Evolutionary conservation across 30 jellyfish, hydroid and myxozoan genomes (phyloP).

Genomic region (Phacellophora camtschatica): DNA sequence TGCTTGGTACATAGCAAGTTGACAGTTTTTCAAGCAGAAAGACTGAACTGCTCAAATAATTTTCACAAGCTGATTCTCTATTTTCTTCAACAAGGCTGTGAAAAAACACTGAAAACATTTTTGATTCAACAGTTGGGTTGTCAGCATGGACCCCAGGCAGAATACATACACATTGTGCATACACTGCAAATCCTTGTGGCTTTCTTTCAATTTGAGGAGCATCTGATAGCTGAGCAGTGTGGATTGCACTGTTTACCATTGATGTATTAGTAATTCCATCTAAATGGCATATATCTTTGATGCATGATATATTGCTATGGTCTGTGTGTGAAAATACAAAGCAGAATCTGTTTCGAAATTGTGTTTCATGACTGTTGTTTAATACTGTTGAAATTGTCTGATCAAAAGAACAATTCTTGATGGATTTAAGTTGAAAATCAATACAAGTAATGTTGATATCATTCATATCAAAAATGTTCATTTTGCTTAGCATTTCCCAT

Average conservation of each 20-base stretch:
- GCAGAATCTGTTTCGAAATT: neutral
- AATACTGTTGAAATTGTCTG: neutral
- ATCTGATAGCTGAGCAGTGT: neutral
- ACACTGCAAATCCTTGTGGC: neutral
- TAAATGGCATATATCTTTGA: no score
- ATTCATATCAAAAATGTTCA: neutral
- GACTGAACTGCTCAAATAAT: neutral
- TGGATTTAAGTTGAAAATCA: neutral
- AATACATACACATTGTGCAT: constrained; percentile 5
- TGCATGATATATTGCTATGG: neutral
- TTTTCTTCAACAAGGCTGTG: neutral
- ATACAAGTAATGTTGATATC: neutral
- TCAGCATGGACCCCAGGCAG: neutral
- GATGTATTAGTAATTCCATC: no score
- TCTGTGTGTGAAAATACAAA: neutral
- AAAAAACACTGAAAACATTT: neutral
- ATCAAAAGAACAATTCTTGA: neutral
- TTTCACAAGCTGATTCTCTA: neutral
- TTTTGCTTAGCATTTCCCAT: neutral
- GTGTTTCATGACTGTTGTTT: neutral
- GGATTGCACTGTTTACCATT: no score
- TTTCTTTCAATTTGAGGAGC: neutral
- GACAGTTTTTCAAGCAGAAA: neutral
- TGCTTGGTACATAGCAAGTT: constrained; percentile 45
- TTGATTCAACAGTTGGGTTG: neutral